Evolutionary conservation across 2,113 vertebrate species (phyloP).

Genomic region (Anas platyrhynchos): DNA sequence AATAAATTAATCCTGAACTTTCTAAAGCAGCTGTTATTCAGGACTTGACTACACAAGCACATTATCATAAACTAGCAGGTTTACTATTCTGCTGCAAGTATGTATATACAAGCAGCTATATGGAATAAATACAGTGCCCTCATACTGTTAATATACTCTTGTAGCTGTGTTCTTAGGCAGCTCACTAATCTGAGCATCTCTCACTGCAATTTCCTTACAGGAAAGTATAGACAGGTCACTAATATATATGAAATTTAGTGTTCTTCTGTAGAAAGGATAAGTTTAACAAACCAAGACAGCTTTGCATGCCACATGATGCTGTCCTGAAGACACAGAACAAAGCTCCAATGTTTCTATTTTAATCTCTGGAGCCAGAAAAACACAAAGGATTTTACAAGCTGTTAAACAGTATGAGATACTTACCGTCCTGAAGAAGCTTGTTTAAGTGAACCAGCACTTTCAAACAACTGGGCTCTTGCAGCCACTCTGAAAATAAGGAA

Average conservation of each 20-base stretch:
- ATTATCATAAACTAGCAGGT: background rate
- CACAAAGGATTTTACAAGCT: background rate
- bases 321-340: background rate
- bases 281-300: background rate
- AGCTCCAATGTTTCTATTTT: background rate
- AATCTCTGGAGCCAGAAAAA: background rate
- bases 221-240: background rate
- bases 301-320: background rate
- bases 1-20: background rate
- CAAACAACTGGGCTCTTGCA: conserved; percentile 85
- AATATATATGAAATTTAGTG: background rate
- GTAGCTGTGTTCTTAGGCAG: background rate
- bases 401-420: conserved; percentile 12
- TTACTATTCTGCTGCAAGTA: background rate
- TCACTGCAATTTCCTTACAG: background rate
- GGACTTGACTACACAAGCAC: background rate
- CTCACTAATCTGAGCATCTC: background rate
- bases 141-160: background rate
- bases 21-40: background rate
- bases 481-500: conserved; percentile 84
- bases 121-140: background rate
- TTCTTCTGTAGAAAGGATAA: background rate
- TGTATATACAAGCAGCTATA: background rate
- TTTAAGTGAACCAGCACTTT: conserved; percentile 86
- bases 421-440: conserved; percentile 84